A percentile compares a stretch with the other conserved stretches of the same genome.
Conservation (phyloP, 1,140 invertebrate species). For the Drosophila chauvacae region DNA sequence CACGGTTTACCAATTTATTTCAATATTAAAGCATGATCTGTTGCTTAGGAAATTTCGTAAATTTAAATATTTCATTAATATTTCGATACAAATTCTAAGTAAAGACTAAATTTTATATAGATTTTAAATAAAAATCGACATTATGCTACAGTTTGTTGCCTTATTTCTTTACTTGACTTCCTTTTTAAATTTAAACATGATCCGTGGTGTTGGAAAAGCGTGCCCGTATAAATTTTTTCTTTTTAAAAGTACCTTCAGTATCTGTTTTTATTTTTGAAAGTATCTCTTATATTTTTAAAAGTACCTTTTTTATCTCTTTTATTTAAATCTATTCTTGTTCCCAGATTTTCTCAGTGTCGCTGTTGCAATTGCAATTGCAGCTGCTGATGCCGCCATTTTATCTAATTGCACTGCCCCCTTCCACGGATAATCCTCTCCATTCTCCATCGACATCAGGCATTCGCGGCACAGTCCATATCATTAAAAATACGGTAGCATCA, state of each 20-base stretch:
- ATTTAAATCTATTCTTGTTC: accelerated
- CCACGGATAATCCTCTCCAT: neutral
- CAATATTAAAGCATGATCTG: no score
- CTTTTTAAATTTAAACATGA: neutral
- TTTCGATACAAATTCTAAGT: no score
- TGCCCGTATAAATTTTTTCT: neutral
- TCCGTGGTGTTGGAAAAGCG: neutral
- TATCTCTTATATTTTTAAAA: neutral
- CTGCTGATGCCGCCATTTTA: slow-evolving; percentile 72
- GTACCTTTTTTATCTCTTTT: neutral
- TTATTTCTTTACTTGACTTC: neutral
- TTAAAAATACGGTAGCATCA: slow-evolving; percentile 66
- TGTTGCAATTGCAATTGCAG: slow-evolving; percentile 37
- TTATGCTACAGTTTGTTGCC: no score
- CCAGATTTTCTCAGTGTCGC: slow-evolving; percentile 1
- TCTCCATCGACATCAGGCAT: slow-evolving; percentile 56
- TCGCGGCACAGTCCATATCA: slow-evolving; percentile 71
- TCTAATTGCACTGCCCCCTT: slow-evolving; percentile 64
- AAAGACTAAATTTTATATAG: no score
- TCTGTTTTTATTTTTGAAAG: neutral
- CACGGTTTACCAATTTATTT: no score
- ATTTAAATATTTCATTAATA: no score
- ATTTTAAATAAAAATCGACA: no score
- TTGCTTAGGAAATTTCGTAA: no score
- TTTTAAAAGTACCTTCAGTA: neutral